Percentiles rank a stretch among this genome's conserved stretches.
These are phyloP conservation scores for Rhyacophila brunnea DNA, from an alignment of 1,140 invertebrate species.

Conservation along the genomic window DNA sequence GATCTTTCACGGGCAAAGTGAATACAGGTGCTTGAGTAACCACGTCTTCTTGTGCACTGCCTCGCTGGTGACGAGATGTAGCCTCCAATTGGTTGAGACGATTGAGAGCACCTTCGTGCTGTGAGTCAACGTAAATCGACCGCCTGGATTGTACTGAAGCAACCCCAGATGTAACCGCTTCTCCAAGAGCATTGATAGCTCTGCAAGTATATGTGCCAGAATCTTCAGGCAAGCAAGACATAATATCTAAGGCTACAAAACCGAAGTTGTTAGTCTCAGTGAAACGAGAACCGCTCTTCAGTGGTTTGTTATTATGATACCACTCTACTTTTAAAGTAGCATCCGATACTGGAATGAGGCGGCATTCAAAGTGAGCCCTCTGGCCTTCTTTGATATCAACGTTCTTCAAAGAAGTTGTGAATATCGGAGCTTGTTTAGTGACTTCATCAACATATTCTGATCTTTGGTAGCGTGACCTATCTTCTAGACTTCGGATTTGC, in stretches of 20 bases:
- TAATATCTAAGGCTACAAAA: slow-evolving; percentile 89
- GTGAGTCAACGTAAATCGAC: slow-evolving; percentile 81
- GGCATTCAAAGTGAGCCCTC: slow-evolving; percentile 92
- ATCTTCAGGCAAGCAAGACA: slow-evolving; percentile 89
- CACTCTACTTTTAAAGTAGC: slow-evolving; percentile 96
- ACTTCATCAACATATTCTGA: slow-evolving; percentile 75
- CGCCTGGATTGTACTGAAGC: slow-evolving; percentile 80
- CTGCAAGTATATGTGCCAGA: slow-evolving; percentile 88
- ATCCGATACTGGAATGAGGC: slow-evolving; percentile 94
- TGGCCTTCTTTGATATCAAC: slow-evolving; percentile 93
- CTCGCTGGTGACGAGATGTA: slow-evolving; percentile 68
- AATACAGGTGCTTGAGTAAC: slow-evolving; percentile 90
- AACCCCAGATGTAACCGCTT: slow-evolving; percentile 80
- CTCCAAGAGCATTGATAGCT: slow-evolving; percentile 81
- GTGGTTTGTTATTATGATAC: slow-evolving; percentile 90
- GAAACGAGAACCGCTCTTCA: slow-evolving; percentile 86
- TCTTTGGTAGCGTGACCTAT: slow-evolving; percentile 73
- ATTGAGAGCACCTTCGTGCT: slow-evolving; percentile 77
- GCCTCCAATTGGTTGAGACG: slow-evolving; percentile 85
- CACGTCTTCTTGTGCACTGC: slow-evolving; percentile 69
- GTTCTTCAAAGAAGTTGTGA: slow-evolving; percentile 87
- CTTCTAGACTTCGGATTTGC: slow-evolving; percentile 85
- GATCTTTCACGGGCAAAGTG: slow-evolving; percentile 84
- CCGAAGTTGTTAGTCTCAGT: slow-evolving; percentile 93
- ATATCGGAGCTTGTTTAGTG: slow-evolving; percentile 84